Percentiles rank a stretch among this genome's conserved stretches.
Conservation (phyloP, 2,797 vertebrate species). For the Mormyrops boulengeri region DNA sequence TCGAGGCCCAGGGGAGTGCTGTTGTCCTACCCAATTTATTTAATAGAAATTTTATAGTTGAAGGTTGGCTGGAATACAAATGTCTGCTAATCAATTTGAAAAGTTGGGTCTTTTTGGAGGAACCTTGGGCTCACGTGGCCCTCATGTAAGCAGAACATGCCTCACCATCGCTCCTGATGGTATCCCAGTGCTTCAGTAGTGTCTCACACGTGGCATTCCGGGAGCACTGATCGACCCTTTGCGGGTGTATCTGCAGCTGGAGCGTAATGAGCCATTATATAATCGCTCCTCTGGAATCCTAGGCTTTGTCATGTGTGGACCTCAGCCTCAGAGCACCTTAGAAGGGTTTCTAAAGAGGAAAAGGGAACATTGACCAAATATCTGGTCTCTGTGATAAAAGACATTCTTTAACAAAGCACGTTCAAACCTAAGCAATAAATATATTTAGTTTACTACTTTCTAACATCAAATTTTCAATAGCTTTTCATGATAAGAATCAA, state of each 20-base stretch:
- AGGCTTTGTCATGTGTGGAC: neutral
- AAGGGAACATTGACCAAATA: neutral
- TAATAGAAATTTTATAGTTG: neutral
- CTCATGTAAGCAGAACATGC: neutral
- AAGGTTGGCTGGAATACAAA: neutral
- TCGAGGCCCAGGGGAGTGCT: neutral
- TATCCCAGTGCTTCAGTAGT: slow-evolving; percentile 32
- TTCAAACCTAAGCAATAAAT: neutral
- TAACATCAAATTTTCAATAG: neutral
- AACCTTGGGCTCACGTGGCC: neutral
- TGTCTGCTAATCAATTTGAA: neutral
- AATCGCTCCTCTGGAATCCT: neutral
- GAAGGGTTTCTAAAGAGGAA: neutral
- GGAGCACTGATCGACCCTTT: neutral
- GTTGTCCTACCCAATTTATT: neutral
- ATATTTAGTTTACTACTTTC: neutral
- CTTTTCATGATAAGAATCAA: neutral
- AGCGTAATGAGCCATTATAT: slow-evolving; percentile 27
- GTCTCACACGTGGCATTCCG: slow-evolving; percentile 33
- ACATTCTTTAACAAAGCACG: neutral
- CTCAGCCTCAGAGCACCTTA: neutral
- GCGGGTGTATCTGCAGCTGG: slow-evolving; percentile 39
- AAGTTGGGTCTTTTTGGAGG: neutral
- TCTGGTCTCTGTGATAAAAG: neutral
- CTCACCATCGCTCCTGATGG: neutral